Evolutionary conservation across 2,113 vertebrate species (phyloP).

Genomic region (Otocyon megalotis): DNA sequence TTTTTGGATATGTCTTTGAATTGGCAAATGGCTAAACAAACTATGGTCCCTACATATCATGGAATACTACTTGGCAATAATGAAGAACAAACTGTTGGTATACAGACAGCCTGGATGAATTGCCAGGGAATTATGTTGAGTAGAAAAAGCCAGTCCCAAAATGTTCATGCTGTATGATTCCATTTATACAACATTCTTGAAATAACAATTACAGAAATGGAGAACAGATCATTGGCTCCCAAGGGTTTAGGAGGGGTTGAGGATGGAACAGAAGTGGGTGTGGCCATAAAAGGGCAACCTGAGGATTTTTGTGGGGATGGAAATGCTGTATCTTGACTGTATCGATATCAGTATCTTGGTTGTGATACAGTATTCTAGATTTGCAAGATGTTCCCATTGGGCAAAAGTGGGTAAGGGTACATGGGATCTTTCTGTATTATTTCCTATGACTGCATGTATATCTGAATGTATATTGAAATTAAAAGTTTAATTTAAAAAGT

Average conservation of each 20-base stretch:
- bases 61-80: background rate
- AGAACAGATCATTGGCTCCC: background rate
- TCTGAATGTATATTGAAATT: constrained; percentile 5
- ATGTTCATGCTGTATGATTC: background rate
- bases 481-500: background rate
- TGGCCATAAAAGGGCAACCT: background rate
- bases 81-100: background rate
- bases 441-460: background rate
- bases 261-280: background rate
- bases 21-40: background rate
- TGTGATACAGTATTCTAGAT: background rate
- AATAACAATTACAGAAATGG: background rate
- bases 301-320: too few relatives aligned
- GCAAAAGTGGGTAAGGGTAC: background rate
- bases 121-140: background rate
- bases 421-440: background rate
- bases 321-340: background rate
- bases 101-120: background rate
- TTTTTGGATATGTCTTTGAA: background rate
- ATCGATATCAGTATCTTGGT: too few relatives aligned
- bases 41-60: background rate
- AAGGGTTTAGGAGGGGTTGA: background rate
- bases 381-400: background rate
- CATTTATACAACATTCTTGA: background rate
- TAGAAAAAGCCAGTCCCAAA: background rate